Conservation (phyloP, 2,797 vertebrate genomes). For the Esox lucius region DNA sequence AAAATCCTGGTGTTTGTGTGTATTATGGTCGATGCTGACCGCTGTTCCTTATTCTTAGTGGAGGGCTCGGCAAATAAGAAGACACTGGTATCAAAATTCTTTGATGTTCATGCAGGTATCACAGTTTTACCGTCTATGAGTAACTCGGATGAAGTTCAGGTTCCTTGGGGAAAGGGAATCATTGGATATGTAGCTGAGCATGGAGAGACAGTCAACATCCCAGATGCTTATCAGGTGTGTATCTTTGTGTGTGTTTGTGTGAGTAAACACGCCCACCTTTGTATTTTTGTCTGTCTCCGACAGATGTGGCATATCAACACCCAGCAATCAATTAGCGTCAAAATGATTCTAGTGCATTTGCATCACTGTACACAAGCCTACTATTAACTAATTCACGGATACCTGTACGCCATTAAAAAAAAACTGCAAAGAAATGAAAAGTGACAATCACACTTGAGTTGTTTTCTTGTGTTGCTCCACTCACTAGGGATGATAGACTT, state of each 20-base stretch:
- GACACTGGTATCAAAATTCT: constrained; percentile 96
- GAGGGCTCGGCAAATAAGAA: constrained; percentile 91
- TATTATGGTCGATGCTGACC: constrained; percentile 97
- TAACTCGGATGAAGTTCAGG: constrained; percentile 93
- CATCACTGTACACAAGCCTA: neutral
- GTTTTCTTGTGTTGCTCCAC: neutral
- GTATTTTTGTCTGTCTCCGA: constrained; percentile 6
- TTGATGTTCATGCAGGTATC: constrained; percentile 95
- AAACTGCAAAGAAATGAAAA: neutral
- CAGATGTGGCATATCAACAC: neutral
- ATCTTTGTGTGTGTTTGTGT: neutral
- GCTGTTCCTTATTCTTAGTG: constrained; percentile 93
- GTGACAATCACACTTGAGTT: neutral
- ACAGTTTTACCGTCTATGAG: constrained; percentile 89
- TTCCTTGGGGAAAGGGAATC: constrained; percentile 98
- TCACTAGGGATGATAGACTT: neutral
- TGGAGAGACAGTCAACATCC: constrained; percentile 95
- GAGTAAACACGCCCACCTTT: too few relatives aligned
- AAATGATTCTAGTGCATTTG: neutral
- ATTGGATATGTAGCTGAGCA: constrained; percentile 97
- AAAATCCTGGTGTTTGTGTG: constrained; percentile 98
- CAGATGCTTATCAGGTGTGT: constrained; percentile 94
- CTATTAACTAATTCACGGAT: neutral
- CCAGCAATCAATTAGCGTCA: neutral
- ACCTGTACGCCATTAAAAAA: neutral